Evolutionary conservation across 35 echinoderm and acorn worm species (phyloP).

Genomic region (Strongylocentrotus purpuratus): DNA sequence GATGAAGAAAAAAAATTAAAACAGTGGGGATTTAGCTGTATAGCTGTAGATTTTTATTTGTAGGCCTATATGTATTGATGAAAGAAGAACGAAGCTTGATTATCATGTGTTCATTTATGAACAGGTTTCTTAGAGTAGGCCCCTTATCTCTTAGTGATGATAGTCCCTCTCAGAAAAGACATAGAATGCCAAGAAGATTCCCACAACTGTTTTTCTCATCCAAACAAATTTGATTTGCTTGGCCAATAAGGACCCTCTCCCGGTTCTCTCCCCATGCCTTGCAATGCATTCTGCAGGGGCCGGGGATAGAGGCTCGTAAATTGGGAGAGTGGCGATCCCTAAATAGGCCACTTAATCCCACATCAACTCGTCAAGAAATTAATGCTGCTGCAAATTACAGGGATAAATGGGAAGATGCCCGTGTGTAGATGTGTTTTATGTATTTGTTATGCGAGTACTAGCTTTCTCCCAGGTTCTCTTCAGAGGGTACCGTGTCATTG

Average conservation of each 20-base stretch:
- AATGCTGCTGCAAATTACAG: constrained; percentile 42
- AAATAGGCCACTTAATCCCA: constrained; percentile 50
- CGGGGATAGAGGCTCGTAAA: constrained; percentile 10
- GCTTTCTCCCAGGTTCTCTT: not conserved
- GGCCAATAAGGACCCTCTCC: constrained; percentile 24
- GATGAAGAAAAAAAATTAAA: not conserved
- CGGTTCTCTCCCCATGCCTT: not conserved
- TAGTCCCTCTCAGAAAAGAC: not conserved
- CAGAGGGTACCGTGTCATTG: not conserved
- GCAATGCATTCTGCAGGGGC: constrained; percentile 20
- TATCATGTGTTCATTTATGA: not conserved
- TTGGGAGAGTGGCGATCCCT: constrained; percentile 40
- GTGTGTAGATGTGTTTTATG: constrained; percentile 18
- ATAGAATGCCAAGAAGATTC: constrained; percentile 2
- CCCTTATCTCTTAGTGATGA: not conserved
- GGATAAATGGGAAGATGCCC: constrained; percentile 12
- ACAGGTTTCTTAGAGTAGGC: not conserved
- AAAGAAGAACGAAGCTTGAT: not conserved
- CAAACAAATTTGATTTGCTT: constrained; percentile 39
- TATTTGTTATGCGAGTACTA: not conserved
- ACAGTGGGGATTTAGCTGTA: not conserved
- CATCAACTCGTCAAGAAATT: constrained; percentile 49
- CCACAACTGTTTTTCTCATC: constrained; percentile 31
- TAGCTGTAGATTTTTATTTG: not conserved
- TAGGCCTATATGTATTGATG: not conserved